phyloP scores from a whole-genome alignment of 2,113 vertebrate genomes.

The Epinephelus cyanopodus region DNA sequence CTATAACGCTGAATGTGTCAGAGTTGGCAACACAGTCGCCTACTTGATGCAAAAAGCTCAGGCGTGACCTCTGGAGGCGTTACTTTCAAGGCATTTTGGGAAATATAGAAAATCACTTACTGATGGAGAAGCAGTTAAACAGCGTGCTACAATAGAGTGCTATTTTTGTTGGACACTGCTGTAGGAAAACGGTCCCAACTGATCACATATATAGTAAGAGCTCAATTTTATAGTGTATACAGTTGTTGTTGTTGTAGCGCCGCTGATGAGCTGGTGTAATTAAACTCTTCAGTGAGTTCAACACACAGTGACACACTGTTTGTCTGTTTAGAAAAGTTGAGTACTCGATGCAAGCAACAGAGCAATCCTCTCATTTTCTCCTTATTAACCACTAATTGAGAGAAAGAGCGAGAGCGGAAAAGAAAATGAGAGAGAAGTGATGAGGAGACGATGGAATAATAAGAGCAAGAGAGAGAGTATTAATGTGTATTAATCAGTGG shows the following conservation, averaged over 20 bases:
- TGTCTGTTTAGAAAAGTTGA: constrained; percentile 70
- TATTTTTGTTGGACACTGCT: neutral
- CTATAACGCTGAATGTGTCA: constrained; percentile 7
- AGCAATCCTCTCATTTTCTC: constrained; percentile 71
- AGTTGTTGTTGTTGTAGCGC: constrained; percentile 25
- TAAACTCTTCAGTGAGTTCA: constrained; percentile 46
- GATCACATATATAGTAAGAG: neutral
- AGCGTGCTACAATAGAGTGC: neutral
- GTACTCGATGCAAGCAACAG: constrained; percentile 58
- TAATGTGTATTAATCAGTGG: constrained; percentile 75
- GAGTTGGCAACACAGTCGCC: constrained; percentile 19
- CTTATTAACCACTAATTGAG: constrained; percentile 79
- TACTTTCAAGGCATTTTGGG: constrained; percentile 9
- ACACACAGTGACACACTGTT: constrained; percentile 49
- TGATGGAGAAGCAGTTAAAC: neutral
- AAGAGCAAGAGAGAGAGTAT: constrained; percentile 39
- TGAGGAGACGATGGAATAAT: constrained; percentile 52
- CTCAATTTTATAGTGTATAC: neutral
- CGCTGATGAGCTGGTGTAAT: constrained; percentile 35
- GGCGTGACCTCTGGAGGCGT: neutral
- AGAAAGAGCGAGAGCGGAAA: constrained; percentile 72
- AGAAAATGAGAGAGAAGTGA: constrained; percentile 65
- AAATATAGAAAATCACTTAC: neutral
- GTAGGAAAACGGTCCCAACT: neutral
- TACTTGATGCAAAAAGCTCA: constrained; percentile 14